Base-by-base conservation (phyloP, 2,888 invertebrate species). In the Embidobia sp. region DNA sequence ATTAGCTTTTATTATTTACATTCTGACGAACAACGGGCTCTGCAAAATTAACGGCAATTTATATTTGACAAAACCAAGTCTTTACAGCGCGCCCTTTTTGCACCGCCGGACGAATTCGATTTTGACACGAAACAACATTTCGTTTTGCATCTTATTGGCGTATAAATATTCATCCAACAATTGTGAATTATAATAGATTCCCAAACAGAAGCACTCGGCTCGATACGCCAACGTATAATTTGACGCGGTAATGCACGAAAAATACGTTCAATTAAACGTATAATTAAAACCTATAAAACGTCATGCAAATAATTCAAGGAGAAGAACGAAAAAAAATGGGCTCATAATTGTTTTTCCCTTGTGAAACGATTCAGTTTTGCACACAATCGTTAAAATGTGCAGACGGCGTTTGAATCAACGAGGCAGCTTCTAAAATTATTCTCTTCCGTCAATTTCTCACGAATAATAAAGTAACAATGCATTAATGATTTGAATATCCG, bases 401-500 rank as follows among this genome's bases (percentile, higher is more conserved):
- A 70, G 70, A 53, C 48, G 59, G 64, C 66, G 70, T 57, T 76
- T 40, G 70, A 63, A 66, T 76, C 53, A 57, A 51, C 64, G 64
- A 53, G 53, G 55, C 70, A 53, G 66, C 35, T 70, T 76, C 70
- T 76, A 70, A 76, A 76, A 76, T 76, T 70, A 76, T 76, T 76
- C 76, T 70, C 76, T 70, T 70, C 70, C 76, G 70, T 76, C 70
- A 70, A 76, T 70, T 76, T 76, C 76, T 76, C 76, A 76, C 70
- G 76, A 76, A 70, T 76, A 76, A 76, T 76, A 64, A 70, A 70
- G 70, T 59, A 76, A 76, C 76, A 70, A 76, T 70, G 76, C 76
- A 70, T 76, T 76, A 70, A 76, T 76, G 69, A 76, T 76, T 70
- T 76, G 76, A 76, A 76, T 76, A 76, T 76, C 75, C 75, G 75